Conservation (phyloP, 2,888 invertebrate genomes). For the Tetragnatha montana region DNA sequence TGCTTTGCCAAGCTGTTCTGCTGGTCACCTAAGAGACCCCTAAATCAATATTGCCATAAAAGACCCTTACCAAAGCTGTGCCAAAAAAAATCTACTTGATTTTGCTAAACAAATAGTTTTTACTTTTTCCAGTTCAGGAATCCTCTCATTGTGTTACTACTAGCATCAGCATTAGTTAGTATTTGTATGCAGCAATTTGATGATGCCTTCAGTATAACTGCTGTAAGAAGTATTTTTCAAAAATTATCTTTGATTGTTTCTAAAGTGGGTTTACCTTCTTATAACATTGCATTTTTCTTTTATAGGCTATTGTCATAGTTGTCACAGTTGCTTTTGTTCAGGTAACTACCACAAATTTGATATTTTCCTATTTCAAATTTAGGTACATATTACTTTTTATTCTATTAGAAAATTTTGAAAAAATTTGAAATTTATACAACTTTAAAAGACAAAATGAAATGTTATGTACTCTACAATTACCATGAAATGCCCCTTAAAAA, state of each 20-base stretch:
- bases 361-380: no score
- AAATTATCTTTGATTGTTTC: background rate
- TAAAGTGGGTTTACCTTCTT: background rate
- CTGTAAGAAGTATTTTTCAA: slow-evolving; percentile 79
- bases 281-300: slow-evolving; percentile 43
- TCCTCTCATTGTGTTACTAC: slow-evolving; percentile 93
- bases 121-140: slow-evolving; percentile 88
- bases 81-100: no score
- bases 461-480: no score
- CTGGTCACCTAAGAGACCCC: no score
- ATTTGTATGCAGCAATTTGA: slow-evolving; percentile 97
- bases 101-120: background rate
- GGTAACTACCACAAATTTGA: slow-evolving; percentile 74
- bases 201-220: slow-evolving; percentile 99
- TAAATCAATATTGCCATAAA: no score
- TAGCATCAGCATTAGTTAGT: slow-evolving; percentile 94
- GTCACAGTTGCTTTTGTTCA: slow-evolving; percentile 99
- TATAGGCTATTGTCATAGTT: slow-evolving; percentile 87
- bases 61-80: no score
- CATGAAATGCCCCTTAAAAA: no score
- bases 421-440: no score
- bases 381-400: no score
- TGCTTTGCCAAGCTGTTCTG: no score
- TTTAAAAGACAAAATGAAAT: no score
- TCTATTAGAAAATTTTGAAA: no score